A percentile compares a stretch with the other conserved stretches of the same genome.
These are phyloP conservation scores for Mastigias papua DNA, from an alignment of 30 jellyfish, hydroid and myxozoan species.

Conservation along the genomic window DNA sequence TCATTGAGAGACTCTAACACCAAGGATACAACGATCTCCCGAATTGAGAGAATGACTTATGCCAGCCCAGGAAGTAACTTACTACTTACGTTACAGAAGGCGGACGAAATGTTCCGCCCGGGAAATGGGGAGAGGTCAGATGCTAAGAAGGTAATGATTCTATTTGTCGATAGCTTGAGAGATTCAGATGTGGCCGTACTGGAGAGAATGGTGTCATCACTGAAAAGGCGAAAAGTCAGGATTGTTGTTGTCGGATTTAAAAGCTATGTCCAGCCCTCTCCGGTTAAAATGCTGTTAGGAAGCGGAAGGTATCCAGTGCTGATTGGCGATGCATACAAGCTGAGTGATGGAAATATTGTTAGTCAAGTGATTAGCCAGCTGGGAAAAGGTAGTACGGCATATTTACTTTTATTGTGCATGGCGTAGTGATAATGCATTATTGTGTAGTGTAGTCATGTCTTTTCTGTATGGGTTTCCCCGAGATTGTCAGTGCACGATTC, in stretches of 20 bases:
- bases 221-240: conserved; percentile 28
- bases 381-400: conserved; percentile 33
- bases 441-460: no score
- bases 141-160: conserved; percentile 19
- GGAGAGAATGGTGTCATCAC: neutral
- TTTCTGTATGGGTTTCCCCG: no score
- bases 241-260: conserved; percentile 35
- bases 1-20: conserved; percentile 40
- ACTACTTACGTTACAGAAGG: conserved; percentile 1
- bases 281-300: conserved; percentile 34
- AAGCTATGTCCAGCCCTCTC: conserved; percentile 35
- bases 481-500: no score
- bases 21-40: neutral
- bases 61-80: conserved; percentile 46
- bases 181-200: conserved; percentile 15
- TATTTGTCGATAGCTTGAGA: conserved; percentile 40
- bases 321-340: neutral
- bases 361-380: conserved; percentile 32
- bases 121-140: conserved; percentile 37
- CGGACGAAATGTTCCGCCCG: conserved; percentile 7
- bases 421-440: no score
- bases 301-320: conserved; percentile 38
- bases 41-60: neutral
- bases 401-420: neutral
- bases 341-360: neutral